These are phyloP conservation scores for Yponomeuta cagnagella DNA, from an alignment of 2,888 invertebrate species.

Conservation along the genomic window DNA sequence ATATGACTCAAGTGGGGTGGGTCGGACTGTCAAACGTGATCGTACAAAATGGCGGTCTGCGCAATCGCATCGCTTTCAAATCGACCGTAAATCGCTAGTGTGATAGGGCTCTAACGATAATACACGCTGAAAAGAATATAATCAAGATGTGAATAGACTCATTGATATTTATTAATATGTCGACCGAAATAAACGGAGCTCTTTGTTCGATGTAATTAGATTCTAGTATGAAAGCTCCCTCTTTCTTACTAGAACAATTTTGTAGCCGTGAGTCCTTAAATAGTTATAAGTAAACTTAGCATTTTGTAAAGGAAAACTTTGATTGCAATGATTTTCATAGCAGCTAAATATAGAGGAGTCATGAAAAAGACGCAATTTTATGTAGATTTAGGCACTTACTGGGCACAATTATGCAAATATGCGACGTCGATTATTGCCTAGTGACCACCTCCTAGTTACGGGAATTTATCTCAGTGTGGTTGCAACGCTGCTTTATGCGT, in stretches of 20 bases:
- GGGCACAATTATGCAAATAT: slow-evolving; percentile 70
- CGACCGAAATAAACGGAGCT: neutral
- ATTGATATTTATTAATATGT: neutral
- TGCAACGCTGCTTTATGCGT: slow-evolving; percentile 15
- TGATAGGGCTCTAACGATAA: slow-evolving; percentile 23
- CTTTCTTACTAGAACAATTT: too few relatives aligned
- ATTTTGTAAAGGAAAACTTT: slow-evolving; percentile 19
- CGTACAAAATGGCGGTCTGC: too few relatives aligned
- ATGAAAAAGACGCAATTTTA: slow-evolving; percentile 68
- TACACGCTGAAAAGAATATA: slow-evolving; percentile 36
- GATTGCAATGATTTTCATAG: slow-evolving; percentile 41
- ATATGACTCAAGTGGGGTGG: too few relatives aligned
- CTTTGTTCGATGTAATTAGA: neutral
- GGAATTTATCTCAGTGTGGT: slow-evolving; percentile 50
- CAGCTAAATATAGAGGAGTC: slow-evolving; percentile 55
- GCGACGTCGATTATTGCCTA: slow-evolving; percentile 61
- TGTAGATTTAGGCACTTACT: slow-evolving; percentile 68
- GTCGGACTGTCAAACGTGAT: too few relatives aligned
- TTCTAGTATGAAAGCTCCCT: neutral
- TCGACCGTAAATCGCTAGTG: too few relatives aligned
- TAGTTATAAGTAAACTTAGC: slow-evolving; percentile 17
- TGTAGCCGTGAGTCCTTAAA: neutral
- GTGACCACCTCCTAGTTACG: slow-evolving; percentile 60
- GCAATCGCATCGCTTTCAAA: too few relatives aligned
- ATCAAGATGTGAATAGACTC: slow-evolving; percentile 8